Percentiles rank a stretch among this genome's conserved stretches.
Evolutionary conservation across 2,797 vertebrate genomes (phyloP).

Genomic region (Myoxocephalus aenaeus): DNA sequence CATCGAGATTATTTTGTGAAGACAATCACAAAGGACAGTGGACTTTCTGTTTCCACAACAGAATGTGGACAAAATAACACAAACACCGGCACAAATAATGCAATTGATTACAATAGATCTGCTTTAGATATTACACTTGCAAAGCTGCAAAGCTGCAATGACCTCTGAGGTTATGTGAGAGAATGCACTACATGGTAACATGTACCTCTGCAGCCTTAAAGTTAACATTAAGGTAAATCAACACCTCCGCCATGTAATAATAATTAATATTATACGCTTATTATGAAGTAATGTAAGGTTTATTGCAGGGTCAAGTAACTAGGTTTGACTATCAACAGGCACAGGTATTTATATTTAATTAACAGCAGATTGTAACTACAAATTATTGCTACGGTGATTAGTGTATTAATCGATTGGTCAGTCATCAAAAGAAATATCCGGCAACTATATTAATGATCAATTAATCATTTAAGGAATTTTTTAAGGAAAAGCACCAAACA

Average conservation of each 20-base stretch:
- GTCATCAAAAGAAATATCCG: too few relatives aligned
- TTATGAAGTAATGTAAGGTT: too few relatives aligned
- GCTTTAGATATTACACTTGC: neutral
- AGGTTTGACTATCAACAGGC: too few relatives aligned
- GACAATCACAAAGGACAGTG: neutral
- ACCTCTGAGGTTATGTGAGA: neutral
- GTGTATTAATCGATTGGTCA: too few relatives aligned
- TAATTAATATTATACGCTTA: neutral
- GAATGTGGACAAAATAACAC: neutral
- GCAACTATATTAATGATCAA: too few relatives aligned
- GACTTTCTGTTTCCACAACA: neutral
- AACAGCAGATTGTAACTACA: too few relatives aligned
- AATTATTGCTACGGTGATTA: too few relatives aligned
- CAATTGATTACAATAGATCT: neutral
- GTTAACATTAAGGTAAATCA: neutral
- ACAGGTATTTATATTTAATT: too few relatives aligned
- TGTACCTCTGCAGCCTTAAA: neutral
- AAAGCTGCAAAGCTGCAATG: neutral
- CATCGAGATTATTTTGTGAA: neutral
- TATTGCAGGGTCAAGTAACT: too few relatives aligned
- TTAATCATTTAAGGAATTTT: too few relatives aligned
- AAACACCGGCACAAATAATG: neutral
- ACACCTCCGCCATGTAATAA: neutral
- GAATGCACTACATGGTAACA: neutral
- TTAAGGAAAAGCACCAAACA: neutral